Base-by-base conservation (phyloP, 1,140 invertebrate species). In the Cydia splendana region DNA sequence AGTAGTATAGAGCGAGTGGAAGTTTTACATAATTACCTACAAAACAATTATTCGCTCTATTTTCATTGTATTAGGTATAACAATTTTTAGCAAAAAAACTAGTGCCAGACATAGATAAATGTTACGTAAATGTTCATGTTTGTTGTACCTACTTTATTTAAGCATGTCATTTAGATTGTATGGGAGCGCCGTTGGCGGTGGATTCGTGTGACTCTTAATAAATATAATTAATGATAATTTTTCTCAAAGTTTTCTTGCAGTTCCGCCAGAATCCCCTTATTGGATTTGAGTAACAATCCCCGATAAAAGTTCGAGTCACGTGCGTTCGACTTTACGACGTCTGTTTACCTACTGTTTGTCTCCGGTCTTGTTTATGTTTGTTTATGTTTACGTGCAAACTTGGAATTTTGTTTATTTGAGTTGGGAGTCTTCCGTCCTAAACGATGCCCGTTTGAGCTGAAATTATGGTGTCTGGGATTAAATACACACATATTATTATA, bases 341-440 rank as follows among this genome's bases (percentile, higher is more conserved):
- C 81, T 85, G 84, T 84, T 84, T 80, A 78, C 79, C 42, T 42
- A 80, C 76, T 80, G 79, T 85, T 86, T 83, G 80, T 80, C 79
- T 79, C 81, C 76, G 67, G 48, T 57, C 75, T n/a, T 77, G 15
- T 78, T 24, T 24, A 62, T 73, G 51, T 65, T 67, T 75, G 48
- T 75, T 69, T 75, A 57, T 69, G 38, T 45, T 77, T 77, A 75
- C 73, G 42, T 78, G 57, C 53, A 48, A 75, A 78, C 65, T 78
- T 77, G 65, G 57, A 34, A 65, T 79, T 48, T 65, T 71, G 69
- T 79, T 78, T 80, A 78, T 48, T 71, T 74, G 76, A 45, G 76
- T 74, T 80, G n/a, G 57, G 38, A 10, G 38, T 53, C 38, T 42
- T 62, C 18, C 57, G 6, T 24, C 20, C 51, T 73, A 77, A 74